Evolutionary conservation across 2,888 invertebrate genomes (phyloP), one percentile per base, ranked within the genome.

Genomic region (Drosophila prolongata): DNA sequence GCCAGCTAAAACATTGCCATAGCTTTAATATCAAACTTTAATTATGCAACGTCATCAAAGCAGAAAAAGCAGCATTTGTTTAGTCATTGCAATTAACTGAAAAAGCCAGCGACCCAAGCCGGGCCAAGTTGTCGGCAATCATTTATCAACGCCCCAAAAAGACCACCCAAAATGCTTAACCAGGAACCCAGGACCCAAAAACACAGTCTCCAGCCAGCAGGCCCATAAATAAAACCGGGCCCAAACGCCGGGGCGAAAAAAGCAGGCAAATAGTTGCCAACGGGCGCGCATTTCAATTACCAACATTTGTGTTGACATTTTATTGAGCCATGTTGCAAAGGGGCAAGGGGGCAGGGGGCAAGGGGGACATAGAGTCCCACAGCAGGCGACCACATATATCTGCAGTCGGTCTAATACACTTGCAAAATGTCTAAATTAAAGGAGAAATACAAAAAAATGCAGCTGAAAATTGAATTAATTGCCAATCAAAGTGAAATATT

Each of bases 401-500:
- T 71, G 57, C 71, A 52, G 75, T 67, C 35, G 47, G 66, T 55
- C 55, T 68, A 68, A 68, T 66, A 66, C 66, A 52, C 71, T 68
- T 68, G 71, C 68, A 70, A 78, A 86, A 90, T 85, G 89, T 89
- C 88, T 90, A 87, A 88, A 90, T 88, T 90, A 88, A 87, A 79
- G 61, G 68, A 65, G 54, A 49, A 53, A 65, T 44, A 34, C 37
- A 60, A 65, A 50, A 50, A 30, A 53, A 37, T 62, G 73, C 73
- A 69, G 77, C 80, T 75, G 60, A 46, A 64, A 52, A 52, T 52
- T 44, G 55, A 79, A 89, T 82, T 81, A 89, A 79, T 89, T 79
- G 89, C 59, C 89, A 78, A 85, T 90, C 82, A 80, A 78, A 80
- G 77, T 71, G 79, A 76, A 89, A 80, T 78, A 79, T 62, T 76